Evolutionary conservation across 2,113 vertebrate species (phyloP), one percentile per base, ranked within the genome.

Genomic region (Aspidoscelis tigris): DNA sequence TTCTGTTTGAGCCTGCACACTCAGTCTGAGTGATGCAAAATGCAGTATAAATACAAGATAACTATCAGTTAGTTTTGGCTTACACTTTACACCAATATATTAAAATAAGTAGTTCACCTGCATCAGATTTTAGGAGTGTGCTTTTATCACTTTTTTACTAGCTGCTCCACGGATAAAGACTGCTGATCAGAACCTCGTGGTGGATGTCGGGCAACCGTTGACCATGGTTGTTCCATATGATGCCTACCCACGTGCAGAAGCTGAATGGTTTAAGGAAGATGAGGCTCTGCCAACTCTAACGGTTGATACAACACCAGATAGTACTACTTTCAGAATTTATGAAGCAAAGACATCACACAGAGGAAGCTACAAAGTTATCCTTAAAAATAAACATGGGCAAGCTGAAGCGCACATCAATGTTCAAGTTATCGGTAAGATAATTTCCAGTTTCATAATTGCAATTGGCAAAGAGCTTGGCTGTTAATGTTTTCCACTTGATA

Each of bases 351-450:
- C 97, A 93, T 95, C 95, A 71, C 97, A 99, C 91, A 97, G 93
- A 85, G 98, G 98, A 72, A 96, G 95, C 18, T 99, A 99, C 88
- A 97, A 96, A 89, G 91, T 99, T 85, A 92, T 97, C 72, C 97
- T 99, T 92, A 96, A 96, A 86, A 99, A 99, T 93, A 99, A 99
- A 94, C 98, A 99, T 47, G 99, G 99, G 53, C 95, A 97, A 90
- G 98, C 96, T 89, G 97, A 99, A 94, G 98, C 95, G 14, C 96
- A 97, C 89, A 98, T 99, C 93, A 97, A 98, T 76, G 95, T 99
- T 90, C 95, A 97, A 43, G 98, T 99, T 75, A 99, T 99, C 68
- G 98, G 99, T 99, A 95, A 96, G 98, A 89, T 1, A 0, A 39
- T 7, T 81, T 78, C 78, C 33, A 85, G 80, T 75, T 18, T 65